These are phyloP conservation scores for Teleogryllus occipitalis DNA, from an alignment of 1,140 invertebrate species.

Conservation along the genomic window DNA sequence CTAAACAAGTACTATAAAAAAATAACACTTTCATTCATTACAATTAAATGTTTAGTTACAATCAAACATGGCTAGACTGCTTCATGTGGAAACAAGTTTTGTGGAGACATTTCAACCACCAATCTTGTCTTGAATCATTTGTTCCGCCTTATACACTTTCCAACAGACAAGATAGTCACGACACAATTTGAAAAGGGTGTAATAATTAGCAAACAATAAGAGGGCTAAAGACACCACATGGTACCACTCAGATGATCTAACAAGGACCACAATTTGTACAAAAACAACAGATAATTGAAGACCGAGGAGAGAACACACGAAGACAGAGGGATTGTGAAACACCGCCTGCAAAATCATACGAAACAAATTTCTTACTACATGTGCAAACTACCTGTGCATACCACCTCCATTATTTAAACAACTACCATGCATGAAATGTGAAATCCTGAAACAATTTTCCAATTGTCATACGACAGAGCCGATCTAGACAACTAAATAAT, in stretches of 20 bases:
- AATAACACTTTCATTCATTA: too few species aligned
- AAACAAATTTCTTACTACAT: neutral
- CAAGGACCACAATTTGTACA: constrained; percentile 66
- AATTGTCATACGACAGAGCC: too few species aligned
- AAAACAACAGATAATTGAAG: constrained; percentile 64
- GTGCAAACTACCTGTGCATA: neutral
- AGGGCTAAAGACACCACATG: constrained; percentile 77
- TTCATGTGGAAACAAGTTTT: neutral
- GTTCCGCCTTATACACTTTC: constrained; percentile 69
- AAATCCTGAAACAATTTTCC: too few species aligned
- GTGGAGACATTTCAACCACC: neutral
- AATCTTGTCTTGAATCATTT: constrained; percentile 45
- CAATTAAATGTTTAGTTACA: too few species aligned
- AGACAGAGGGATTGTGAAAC: constrained; percentile 76
- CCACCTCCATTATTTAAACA: neutral
- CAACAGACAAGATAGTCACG: constrained; percentile 78
- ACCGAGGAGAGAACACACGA: constrained; percentile 64
- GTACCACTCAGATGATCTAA: constrained; percentile 80
- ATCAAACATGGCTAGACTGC: too few species aligned
- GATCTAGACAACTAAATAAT: too few species aligned
- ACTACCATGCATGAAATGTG: too few species aligned
- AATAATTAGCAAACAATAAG: constrained; percentile 82
- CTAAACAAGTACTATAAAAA: too few species aligned
- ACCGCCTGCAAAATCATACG: constrained; percentile 54
- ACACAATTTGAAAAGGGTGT: constrained; percentile 80